Evolutionary conservation across 2,113 vertebrate species (phyloP).

Genomic region (Atlantisia rogersi): DNA sequence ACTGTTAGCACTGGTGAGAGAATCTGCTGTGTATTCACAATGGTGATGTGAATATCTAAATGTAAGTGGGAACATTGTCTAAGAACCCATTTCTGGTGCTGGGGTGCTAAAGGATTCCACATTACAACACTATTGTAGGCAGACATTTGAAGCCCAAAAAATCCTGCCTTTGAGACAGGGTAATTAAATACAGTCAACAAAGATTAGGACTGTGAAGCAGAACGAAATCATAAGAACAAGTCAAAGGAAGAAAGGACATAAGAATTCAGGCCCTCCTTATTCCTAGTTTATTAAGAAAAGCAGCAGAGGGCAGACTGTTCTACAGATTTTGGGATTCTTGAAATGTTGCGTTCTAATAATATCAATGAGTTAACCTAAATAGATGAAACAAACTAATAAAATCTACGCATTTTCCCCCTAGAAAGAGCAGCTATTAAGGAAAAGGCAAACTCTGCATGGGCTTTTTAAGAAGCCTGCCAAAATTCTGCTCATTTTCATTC

Average conservation of each 20-base stretch:
- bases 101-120: not conserved
- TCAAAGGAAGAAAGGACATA: not conserved
- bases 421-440: constrained; percentile 44
- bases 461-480: constrained; percentile 32
- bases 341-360: not conserved
- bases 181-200: not conserved
- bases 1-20: accelerated
- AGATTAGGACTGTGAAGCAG: not conserved
- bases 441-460: constrained; percentile 31
- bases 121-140: not conserved
- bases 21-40: not conserved
- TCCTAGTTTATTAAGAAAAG: not conserved
- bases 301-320: not conserved
- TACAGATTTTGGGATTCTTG: not conserved
- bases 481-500: constrained; percentile 37
- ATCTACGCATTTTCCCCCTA: not conserved
- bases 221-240: not conserved
- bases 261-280: not conserved
- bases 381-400: constrained; percentile 16
- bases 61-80: not conserved
- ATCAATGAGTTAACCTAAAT: not conserved
- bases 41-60: not conserved
- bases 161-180: not conserved
- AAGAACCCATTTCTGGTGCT: not conserved
- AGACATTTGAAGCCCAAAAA: not conserved